Evolutionary conservation across 2,888 invertebrate species (phyloP).

Genomic region (Odontothrips loti): DNA sequence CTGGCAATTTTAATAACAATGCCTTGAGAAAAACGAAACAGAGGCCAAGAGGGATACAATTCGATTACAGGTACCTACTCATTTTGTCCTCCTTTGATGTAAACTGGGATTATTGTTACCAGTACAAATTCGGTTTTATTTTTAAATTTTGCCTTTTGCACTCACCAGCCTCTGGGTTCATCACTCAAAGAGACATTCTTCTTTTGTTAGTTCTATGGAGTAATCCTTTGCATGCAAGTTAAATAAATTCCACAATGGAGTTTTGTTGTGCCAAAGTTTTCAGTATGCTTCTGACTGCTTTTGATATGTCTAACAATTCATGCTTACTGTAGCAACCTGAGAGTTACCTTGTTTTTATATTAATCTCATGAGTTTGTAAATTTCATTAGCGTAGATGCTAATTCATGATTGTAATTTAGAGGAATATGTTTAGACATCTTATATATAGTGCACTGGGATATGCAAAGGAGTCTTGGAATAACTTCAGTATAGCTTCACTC

Average conservation of each 20-base stretch:
- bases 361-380: too few species aligned
- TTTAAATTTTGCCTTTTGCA: constrained; percentile 21
- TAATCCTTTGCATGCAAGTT: neutral
- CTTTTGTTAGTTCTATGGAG: neutral
- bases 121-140: constrained; percentile 1
- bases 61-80: constrained; percentile 60
- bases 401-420: too few species aligned
- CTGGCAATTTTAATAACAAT: constrained; percentile 65
- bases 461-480: too few species aligned
- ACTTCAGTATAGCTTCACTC: too few species aligned
- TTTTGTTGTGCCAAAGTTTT: constrained; percentile 21
- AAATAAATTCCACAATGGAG: neutral
- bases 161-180: neutral
- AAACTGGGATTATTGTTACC: constrained; percentile 3
- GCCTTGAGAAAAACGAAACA: constrained; percentile 20
- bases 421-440: too few species aligned
- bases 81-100: neutral
- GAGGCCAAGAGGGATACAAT: constrained; percentile 61
- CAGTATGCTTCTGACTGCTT: constrained; percentile 15
- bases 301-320: neutral
- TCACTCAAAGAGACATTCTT: neutral
- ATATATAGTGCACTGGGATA: too few species aligned
- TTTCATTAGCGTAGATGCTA: too few species aligned
- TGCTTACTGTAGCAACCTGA: neutral
- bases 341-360: too few species aligned